phyloP scores from a whole-genome alignment of 2,113 vertebrate genomes.

The Tinamus guttatus region DNA sequence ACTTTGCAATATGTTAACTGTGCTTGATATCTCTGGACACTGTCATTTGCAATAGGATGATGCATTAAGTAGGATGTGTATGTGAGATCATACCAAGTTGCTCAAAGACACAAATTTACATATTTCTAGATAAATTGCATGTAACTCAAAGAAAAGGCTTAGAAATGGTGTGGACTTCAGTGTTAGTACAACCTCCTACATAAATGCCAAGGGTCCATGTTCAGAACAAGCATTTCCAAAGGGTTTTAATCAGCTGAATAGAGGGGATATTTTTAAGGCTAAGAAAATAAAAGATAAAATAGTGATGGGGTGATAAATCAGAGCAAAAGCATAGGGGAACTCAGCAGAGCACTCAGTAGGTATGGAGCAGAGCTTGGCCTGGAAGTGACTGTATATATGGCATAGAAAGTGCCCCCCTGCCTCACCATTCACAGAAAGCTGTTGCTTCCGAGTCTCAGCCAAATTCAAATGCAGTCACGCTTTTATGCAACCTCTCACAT shows the following conservation, averaged over 20 bases:
- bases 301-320: background rate
- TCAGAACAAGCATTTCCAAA: background rate
- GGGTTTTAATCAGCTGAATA: background rate
- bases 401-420: background rate
- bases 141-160: constrained; percentile 3
- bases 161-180: constrained; percentile 11
- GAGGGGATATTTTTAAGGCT: background rate
- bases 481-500: background rate
- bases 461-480: background rate
- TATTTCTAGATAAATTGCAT: constrained; percentile 34
- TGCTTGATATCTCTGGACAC: constrained; percentile 2
- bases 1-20: constrained; percentile 5
- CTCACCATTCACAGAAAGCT: background rate
- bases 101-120: background rate
- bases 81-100: background rate
- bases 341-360: background rate
- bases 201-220: background rate
- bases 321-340: background rate
- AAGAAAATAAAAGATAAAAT: background rate
- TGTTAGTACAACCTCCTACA: constrained; percentile 9
- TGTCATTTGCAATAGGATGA: background rate
- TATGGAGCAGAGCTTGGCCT: background rate
- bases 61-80: constrained; percentile 18
- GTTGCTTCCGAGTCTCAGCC: background rate
- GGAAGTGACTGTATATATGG: background rate